phyloP scores from a whole-genome alignment of 37 sponge, comb jelly and placozoan species.

The Beroe ovata region DNA sequence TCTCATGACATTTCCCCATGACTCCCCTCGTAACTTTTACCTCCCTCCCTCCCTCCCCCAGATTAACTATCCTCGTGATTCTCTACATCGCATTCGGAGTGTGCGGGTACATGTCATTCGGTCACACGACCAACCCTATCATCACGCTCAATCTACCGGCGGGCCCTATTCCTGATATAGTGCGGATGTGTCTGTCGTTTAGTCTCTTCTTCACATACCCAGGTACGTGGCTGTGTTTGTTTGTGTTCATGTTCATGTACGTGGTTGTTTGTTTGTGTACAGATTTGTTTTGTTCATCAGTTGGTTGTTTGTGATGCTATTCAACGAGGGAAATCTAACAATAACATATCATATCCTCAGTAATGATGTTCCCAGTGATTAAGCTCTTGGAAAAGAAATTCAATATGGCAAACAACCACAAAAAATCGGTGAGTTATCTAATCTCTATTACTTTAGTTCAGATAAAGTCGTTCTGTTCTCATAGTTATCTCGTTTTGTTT shows the following conservation, averaged over 20 bases:
- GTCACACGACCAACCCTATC: conserved; percentile 79
- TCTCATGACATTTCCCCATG: too few species aligned
- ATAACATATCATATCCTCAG: too few species aligned
- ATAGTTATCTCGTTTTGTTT: too few species aligned
- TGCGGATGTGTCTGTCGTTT: conserved; percentile 86
- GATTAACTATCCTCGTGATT: background rate
- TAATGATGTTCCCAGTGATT: conserved; percentile 97
- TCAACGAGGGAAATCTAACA: too few species aligned
- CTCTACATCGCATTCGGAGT: conserved; percentile 89
- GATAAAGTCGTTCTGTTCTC: too few species aligned
- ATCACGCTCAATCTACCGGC: conserved; percentile 87
- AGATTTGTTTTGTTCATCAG: background rate
- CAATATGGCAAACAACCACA: conserved; percentile 13
- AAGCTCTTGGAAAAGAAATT: conserved; percentile 78
- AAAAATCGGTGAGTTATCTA: conserved; percentile 58
- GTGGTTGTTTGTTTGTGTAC: background rate
- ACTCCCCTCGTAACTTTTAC: too few species aligned
- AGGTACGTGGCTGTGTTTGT: conserved; percentile 66
- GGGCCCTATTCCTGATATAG: conserved; percentile 81
- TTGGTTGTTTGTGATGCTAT: too few species aligned
- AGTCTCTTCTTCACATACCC: conserved; percentile 96
- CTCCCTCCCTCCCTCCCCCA: background rate
- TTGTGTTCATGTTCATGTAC: background rate
- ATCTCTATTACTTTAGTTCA: too few species aligned
- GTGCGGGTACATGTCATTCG: conserved; percentile 86